phyloP scores from a whole-genome alignment of 2,888 invertebrate genomes.

The Siphlonurus alternatus region DNA sequence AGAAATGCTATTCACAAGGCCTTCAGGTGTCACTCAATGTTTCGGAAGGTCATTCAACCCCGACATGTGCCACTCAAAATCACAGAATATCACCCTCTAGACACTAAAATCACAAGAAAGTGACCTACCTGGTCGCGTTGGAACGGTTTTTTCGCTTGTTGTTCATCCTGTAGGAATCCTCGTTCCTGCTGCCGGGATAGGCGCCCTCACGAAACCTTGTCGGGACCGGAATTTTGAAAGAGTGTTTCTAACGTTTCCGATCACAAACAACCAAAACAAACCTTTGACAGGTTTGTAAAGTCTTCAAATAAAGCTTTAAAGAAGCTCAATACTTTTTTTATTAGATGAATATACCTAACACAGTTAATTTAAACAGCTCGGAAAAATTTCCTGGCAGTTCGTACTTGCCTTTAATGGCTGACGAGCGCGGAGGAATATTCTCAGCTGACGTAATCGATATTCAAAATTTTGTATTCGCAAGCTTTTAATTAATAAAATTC shows the following conservation, averaged over 20 bases:
- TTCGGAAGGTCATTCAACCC: too few species aligned
- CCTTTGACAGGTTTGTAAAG: background rate
- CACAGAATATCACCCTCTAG: background rate
- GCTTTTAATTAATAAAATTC: too few species aligned
- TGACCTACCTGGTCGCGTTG: conserved; percentile 47
- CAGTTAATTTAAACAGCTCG: background rate
- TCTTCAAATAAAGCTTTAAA: background rate
- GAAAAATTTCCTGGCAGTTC: background rate
- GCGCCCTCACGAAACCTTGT: conserved; percentile 65
- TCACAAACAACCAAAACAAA: background rate
- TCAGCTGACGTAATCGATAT: conserved; percentile 3
- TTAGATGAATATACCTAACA: background rate
- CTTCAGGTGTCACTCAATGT: too few species aligned
- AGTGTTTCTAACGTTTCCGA: conserved; percentile 17
- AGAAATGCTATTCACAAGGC: too few species aligned
- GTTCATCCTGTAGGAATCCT: conserved; percentile 45
- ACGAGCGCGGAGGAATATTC: conserved; percentile 1
- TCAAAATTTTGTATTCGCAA: too few species aligned
- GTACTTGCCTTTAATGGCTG: background rate
- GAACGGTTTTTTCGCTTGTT: conserved; percentile 75
- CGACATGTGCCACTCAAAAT: background rate
- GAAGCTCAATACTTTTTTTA: background rate
- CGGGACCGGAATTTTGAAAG: conserved; percentile 70
- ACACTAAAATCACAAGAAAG: background rate
- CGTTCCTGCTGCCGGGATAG: conserved; percentile 45